Percentiles rank a stretch among this genome's conserved stretches.
phyloP scores from a whole-genome alignment of 2,888 invertebrate genomes.

The Agrotis segetum region DNA sequence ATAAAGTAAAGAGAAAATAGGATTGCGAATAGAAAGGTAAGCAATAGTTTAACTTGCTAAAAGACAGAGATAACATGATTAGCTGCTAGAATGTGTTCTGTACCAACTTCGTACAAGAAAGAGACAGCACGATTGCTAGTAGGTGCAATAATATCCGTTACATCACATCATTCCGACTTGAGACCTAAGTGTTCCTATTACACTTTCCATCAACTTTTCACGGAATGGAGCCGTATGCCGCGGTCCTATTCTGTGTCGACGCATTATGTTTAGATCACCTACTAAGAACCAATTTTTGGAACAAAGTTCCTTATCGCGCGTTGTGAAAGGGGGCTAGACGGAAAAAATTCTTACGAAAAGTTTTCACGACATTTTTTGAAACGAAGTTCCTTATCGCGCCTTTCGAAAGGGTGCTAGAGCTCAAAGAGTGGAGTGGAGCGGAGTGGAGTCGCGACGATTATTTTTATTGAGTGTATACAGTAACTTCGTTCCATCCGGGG shows the following conservation, averaged over 20 bases:
- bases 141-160: conserved; percentile 63
- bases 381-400: too few relatives aligned
- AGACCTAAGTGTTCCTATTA: conserved; percentile 71
- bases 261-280: not conserved
- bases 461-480: too few relatives aligned
- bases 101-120: conserved; percentile 1
- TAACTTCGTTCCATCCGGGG: too few relatives aligned
- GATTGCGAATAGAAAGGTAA: not conserved
- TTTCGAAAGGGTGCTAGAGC: too few relatives aligned
- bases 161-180: conserved; percentile 67
- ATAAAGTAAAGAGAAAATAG: not conserved
- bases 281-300: too few relatives aligned
- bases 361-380: too few relatives aligned
- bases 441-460: too few relatives aligned
- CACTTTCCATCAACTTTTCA: conserved; percentile 69
- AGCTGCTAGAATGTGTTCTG: not conserved
- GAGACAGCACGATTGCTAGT: conserved; percentile 24
- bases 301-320: too few relatives aligned
- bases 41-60: not conserved
- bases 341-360: too few relatives aligned
- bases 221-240: conserved; percentile 57
- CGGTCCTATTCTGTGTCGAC: conserved; percentile 58
- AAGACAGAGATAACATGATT: conserved; percentile 15
- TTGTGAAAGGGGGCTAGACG: too few relatives aligned
- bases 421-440: too few relatives aligned